These are phyloP conservation scores for Hirundo rustica DNA, from an alignment of 2,797 vertebrate genomes.

Conservation along the genomic window DNA sequence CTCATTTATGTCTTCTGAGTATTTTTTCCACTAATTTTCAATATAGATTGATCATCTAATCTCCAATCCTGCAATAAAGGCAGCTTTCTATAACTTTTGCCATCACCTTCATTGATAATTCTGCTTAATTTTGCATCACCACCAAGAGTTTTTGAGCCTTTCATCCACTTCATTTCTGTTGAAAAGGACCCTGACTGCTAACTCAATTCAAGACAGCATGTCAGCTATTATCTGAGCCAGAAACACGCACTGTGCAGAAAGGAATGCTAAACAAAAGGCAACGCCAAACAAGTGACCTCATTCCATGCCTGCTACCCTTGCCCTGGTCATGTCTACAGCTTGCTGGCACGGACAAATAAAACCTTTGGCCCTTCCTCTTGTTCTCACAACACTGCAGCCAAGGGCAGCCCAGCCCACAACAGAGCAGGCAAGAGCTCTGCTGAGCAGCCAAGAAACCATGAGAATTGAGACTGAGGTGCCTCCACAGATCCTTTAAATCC, in stretches of 20 bases:
- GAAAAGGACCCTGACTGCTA: not conserved
- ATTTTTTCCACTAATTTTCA: not conserved
- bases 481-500: not conserved
- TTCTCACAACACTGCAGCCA: not conserved
- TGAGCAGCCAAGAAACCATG: not conserved
- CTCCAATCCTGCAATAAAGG: not conserved
- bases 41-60: not conserved
- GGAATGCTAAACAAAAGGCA: constrained; percentile 17
- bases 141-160: not conserved
- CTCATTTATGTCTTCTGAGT: not conserved
- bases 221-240: constrained; percentile 5
- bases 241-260: not conserved
- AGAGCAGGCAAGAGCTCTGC: not conserved
- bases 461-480: not conserved
- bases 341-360: not conserved
- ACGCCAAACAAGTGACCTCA: constrained; percentile 4
- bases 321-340: not conserved
- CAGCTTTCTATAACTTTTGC: not conserved
- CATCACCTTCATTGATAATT: not conserved
- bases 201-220: not conserved
- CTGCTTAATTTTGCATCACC: not conserved
- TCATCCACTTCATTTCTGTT: not conserved
- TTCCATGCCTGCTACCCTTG: not conserved
- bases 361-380: not conserved
- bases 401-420: not conserved